Conservation (phyloP, 2,888 invertebrate genomes). For the Dermolepida albohirtum region DNA sequence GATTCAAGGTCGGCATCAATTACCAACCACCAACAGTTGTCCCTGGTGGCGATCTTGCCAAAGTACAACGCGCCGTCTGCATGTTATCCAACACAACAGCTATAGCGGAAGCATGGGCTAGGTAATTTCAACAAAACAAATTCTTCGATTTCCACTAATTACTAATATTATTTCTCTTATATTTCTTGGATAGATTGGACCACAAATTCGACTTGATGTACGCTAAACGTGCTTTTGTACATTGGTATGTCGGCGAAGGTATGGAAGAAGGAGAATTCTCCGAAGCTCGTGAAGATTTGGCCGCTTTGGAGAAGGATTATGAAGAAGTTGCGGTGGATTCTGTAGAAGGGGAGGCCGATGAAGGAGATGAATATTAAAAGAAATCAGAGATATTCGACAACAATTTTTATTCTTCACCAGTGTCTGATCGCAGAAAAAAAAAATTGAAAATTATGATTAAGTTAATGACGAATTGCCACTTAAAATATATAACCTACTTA, state of each 20-base stretch:
- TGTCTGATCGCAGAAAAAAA: neutral
- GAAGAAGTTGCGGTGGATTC: slow-evolving; percentile 84
- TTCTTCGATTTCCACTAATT: neutral
- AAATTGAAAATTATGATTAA: neutral
- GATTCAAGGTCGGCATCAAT: slow-evolving; percentile 86
- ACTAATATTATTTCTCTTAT: neutral
- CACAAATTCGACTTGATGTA: slow-evolving; percentile 98
- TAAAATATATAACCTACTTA: slow-evolving; percentile 13
- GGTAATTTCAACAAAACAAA: slow-evolving; percentile 63
- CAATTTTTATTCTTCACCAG: too few species aligned
- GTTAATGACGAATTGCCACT: slow-evolving; percentile 2
- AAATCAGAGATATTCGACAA: neutral
- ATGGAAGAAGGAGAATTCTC: slow-evolving; percentile 91
- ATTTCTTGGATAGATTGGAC: slow-evolving; percentile 74
- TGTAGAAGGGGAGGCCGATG: slow-evolving; percentile 68
- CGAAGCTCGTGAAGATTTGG: slow-evolving; percentile 88
- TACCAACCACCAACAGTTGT: slow-evolving; percentile 93
- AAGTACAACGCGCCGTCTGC: slow-evolving; percentile 94
- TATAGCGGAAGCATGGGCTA: slow-evolving; percentile 96
- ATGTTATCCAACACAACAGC: slow-evolving; percentile 98
- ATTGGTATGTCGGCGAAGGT: slow-evolving; percentile 92
- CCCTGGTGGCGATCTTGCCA: slow-evolving; percentile 91
- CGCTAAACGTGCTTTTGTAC: slow-evolving; percentile 94
- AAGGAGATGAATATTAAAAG: slow-evolving; percentile 75
- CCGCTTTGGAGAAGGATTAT: slow-evolving; percentile 83